Evolutionary conservation across 2,888 invertebrate genomes (phyloP).

Genomic region (Helicoverpa assulta): DNA sequence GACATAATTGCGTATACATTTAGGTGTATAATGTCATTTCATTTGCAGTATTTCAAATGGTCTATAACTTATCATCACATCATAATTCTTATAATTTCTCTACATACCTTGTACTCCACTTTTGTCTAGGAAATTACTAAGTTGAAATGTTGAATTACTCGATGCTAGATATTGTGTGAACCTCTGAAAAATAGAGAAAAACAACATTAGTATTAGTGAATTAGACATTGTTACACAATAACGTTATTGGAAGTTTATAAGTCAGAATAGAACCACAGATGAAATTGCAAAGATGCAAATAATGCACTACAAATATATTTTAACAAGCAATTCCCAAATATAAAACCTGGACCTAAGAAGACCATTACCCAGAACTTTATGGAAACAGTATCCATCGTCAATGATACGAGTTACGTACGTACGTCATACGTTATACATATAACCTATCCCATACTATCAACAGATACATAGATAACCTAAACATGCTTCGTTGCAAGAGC

Average conservation of each 20-base stretch:
- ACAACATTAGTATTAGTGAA: conserved; percentile 20
- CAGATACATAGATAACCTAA: conserved; percentile 16
- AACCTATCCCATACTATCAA: conserved; percentile 10
- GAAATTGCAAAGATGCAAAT: no score
- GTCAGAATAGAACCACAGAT: no score
- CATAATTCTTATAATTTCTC: conserved; percentile 27
- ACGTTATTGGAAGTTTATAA: no score
- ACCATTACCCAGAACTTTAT: no score
- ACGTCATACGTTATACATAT: conserved; percentile 14
- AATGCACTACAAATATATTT: no score
- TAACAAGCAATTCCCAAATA: no score
- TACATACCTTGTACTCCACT: conserved; percentile 98
- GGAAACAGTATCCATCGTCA: no score
- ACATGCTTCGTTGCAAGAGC: conserved; percentile 22
- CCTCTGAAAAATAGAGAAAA: conserved; percentile 93
- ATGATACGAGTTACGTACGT: no score
- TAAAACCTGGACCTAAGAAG: no score
- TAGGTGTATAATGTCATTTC: conserved; percentile 35
- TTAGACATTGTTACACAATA: neutral
- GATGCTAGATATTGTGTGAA: conserved; percentile 99
- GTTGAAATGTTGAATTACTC: conserved; percentile 99
- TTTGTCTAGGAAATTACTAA: conserved; percentile 99
- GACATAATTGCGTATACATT: neutral
- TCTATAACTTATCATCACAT: conserved; percentile 4
- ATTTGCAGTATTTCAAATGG: conserved; percentile 58